Evolutionary conservation across 2,113 vertebrate species (phyloP).

Genomic region (Columbina picui): DNA sequence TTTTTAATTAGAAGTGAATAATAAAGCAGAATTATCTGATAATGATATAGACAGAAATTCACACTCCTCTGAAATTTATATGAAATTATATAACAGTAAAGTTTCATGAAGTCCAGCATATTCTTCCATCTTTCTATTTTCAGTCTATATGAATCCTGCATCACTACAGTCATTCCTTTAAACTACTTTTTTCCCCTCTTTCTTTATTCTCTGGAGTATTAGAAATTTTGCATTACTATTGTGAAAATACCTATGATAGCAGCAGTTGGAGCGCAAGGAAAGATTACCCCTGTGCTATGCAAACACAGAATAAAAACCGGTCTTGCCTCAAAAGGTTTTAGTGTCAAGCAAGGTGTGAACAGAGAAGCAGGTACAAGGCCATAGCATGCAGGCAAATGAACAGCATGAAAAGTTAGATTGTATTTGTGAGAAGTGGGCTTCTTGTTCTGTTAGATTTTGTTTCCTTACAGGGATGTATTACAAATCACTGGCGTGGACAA

Average conservation of each 20-base stretch:
- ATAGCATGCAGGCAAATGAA: neutral
- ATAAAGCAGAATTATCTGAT: constrained; percentile 20
- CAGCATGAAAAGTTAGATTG: neutral
- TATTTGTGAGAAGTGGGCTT: neutral
- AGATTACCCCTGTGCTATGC: neutral
- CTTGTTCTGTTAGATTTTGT: neutral
- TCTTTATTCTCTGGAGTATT: neutral
- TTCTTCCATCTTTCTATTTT: neutral
- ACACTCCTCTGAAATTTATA: constrained; percentile 5
- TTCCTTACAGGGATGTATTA: neutral
- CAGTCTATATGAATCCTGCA: neutral
- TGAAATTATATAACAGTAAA: neutral
- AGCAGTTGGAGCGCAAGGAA: neutral
- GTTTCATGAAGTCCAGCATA: neutral
- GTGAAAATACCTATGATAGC: neutral
- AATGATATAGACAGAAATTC: constrained; percentile 14
- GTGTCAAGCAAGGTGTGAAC: neutral
- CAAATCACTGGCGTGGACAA: neutral
- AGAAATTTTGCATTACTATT: neutral
- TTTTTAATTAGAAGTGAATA: constrained; percentile 30
- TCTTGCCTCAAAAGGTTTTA: neutral
- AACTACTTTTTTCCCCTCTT: neutral
- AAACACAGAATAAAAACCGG: neutral
- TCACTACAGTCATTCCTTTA: neutral
- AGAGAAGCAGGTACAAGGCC: neutral